These are phyloP conservation scores for Pardalotus punctatus DNA, from an alignment of 2,113 vertebrate species.

Conservation along the genomic window DNA sequence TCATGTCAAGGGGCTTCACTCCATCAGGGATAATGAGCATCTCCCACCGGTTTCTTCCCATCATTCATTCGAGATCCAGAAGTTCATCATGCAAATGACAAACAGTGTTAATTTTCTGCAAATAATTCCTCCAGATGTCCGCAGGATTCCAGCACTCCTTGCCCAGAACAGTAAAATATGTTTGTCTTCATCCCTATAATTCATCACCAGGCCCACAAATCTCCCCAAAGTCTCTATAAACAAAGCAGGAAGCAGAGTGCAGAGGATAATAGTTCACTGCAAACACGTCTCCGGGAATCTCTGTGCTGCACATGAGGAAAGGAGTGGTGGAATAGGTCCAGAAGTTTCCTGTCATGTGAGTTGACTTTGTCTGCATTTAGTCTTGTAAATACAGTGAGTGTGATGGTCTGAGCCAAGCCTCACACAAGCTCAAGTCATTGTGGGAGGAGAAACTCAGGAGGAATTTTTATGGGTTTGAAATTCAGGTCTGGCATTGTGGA, in stretches of 20 bases:
- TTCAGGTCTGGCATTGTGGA: background rate
- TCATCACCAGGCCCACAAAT: slow-evolving; percentile 67
- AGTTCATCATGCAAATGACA: slow-evolving; percentile 68
- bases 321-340: background rate
- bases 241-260: slow-evolving; percentile 61
- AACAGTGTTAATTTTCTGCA: slow-evolving; percentile 73
- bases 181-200: slow-evolving; percentile 62
- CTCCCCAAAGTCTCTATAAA: slow-evolving; percentile 63
- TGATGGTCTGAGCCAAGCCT: background rate
- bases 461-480: background rate
- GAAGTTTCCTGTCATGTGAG: background rate
- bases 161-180: slow-evolving; percentile 70
- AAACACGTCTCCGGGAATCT: background rate
- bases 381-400: background rate
- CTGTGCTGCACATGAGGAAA: background rate
- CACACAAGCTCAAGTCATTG: background rate
- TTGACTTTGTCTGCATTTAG: background rate
- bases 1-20: slow-evolving; percentile 46
- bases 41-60: slow-evolving; percentile 48
- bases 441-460: background rate
- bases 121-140: slow-evolving; percentile 76
- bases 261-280: slow-evolving; percentile 45
- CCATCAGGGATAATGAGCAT: slow-evolving; percentile 67
- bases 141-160: slow-evolving; percentile 51
- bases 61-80: slow-evolving; percentile 63